These are phyloP conservation scores for Pycnonotus jocosus DNA, from an alignment of 2,113 vertebrate species.

Conservation along the genomic window DNA sequence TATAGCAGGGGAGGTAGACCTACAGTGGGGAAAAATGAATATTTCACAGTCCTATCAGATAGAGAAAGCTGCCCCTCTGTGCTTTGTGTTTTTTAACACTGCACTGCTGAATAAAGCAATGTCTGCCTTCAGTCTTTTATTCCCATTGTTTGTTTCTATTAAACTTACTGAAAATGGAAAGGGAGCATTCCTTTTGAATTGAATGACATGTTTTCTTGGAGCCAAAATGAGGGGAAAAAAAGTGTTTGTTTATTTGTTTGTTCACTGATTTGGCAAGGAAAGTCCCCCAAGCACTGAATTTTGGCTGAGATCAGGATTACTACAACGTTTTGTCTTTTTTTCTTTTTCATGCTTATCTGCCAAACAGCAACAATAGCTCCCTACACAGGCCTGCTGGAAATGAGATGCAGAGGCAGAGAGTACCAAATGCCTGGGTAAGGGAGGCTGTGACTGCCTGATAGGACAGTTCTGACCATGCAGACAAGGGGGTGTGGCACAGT, in stretches of 20 bases:
- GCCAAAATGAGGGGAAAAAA: neutral
- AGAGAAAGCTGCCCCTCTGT: neutral
- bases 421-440: neutral
- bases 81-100: neutral
- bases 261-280: slow-evolving; percentile 33
- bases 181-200: neutral
- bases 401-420: neutral
- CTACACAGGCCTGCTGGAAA: neutral
- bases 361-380: neutral
- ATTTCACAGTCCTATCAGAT: neutral
- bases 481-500: neutral
- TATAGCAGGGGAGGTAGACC: neutral
- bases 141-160: neutral
- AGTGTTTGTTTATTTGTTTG: slow-evolving; percentile 41
- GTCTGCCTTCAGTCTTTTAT: slow-evolving; percentile 13
- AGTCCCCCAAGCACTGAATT: slow-evolving; percentile 7
- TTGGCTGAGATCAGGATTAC: slow-evolving; percentile 16
- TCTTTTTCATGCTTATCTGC: slow-evolving; percentile 13
- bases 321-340: slow-evolving; percentile 26
- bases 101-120: neutral
- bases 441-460: neutral
- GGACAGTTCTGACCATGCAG: neutral
- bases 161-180: slow-evolving; percentile 32
- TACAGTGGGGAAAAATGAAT: neutral
- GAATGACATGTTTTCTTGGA: neutral